Evolutionary conservation across 2,113 vertebrate species (phyloP).

Genomic region (Orientallactaga bullata): DNA sequence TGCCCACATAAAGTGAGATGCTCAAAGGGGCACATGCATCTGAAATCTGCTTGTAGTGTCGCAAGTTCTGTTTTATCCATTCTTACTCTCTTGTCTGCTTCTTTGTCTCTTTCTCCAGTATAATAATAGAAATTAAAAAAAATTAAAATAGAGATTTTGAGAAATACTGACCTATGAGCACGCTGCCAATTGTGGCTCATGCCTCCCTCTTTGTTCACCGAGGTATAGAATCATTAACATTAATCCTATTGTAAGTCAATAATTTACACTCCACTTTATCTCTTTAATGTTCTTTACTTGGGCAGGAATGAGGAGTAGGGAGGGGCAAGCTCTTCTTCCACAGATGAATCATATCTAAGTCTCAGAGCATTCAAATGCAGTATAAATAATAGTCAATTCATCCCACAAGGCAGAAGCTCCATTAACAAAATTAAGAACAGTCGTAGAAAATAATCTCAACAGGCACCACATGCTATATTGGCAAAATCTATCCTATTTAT

Average conservation of each 20-base stretch:
- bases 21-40: too few relatives aligned
- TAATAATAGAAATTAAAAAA: too few relatives aligned
- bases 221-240: neutral
- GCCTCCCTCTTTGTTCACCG: neutral
- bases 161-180: neutral
- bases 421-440: constrained; percentile 64
- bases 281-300: constrained; percentile 12
- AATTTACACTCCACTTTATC: neutral
- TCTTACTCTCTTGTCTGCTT: too few relatives aligned
- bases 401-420: neutral
- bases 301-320: neutral
- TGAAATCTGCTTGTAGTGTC: too few relatives aligned
- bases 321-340: neutral
- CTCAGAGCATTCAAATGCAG: constrained; percentile 10
- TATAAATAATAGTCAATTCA: constrained; percentile 22
- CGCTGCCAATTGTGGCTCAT: neutral
- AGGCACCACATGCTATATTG: neutral
- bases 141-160: neutral
- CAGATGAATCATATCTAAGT: constrained; percentile 47
- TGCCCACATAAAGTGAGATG: too few relatives aligned
- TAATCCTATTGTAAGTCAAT: neutral
- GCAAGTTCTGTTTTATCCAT: too few relatives aligned
- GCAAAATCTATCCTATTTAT: constrained; percentile 44
- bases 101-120: too few relatives aligned
- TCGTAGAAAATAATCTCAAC: constrained; percentile 34